Conservation (phyloP, 2,797 vertebrate species). For the Macropus fuliginosus region DNA sequence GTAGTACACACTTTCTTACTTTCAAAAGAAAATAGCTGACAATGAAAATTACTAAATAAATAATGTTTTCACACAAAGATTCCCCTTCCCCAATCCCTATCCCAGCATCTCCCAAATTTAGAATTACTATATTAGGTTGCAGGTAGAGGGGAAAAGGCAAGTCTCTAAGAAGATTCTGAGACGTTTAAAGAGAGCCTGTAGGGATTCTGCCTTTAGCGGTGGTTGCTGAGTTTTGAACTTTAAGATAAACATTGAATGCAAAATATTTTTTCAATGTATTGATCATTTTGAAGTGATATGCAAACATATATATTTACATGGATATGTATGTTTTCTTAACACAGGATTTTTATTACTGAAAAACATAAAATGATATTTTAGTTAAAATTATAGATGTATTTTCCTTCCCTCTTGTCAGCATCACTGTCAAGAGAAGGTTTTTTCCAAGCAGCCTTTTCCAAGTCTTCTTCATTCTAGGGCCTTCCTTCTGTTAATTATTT, state of each 20-base stretch:
- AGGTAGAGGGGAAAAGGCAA: conserved; percentile 58
- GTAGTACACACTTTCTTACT: conserved; percentile 48
- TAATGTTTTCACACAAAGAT: conserved; percentile 62
- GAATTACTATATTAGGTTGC: conserved; percentile 52
- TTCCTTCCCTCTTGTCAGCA: conserved; percentile 14
- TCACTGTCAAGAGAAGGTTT: background rate
- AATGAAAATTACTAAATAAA: conserved; percentile 61
- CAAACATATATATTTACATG: conserved; percentile 19
- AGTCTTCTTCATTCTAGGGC: background rate
- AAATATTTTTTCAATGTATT: background rate
- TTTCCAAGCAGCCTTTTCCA: background rate
- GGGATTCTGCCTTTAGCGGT: conserved; percentile 22
- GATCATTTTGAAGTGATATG: conserved; percentile 4
- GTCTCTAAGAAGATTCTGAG: conserved; percentile 53
- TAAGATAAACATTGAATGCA: conserved; percentile 13
- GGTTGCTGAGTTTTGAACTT: conserved; percentile 30
- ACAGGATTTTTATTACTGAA: background rate
- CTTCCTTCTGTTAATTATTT: background rate
- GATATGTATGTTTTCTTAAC: background rate
- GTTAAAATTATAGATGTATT: conserved; percentile 37
- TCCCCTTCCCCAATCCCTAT: background rate
- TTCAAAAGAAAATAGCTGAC: conserved; percentile 72
- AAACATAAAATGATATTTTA: conserved; percentile 13
- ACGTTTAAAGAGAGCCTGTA: conserved; percentile 23
- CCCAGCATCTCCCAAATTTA: conserved; percentile 11